Evolutionary conservation across 2,797 vertebrate species (phyloP), one percentile per base, ranked within the genome.

Genomic region (Apogon talboti): DNA sequence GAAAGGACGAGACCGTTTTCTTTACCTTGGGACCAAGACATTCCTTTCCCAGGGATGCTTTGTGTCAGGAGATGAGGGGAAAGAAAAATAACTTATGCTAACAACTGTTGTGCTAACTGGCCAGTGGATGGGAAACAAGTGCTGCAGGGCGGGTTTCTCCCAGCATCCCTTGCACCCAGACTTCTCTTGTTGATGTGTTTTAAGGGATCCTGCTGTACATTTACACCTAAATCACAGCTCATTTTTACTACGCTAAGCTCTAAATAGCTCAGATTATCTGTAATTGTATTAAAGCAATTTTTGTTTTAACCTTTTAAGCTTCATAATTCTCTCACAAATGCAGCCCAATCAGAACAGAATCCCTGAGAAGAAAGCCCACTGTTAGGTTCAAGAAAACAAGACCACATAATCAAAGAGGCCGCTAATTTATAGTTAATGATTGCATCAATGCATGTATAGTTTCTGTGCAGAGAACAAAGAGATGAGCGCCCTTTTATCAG

Each of bases 21-120:
- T 95, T 94, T 94, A 94, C 90, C 91, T 94, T 93, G 83, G 88
- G 71, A 93, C 90, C 89, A 94, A 95, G 94, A 95, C 94, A 95
- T 95, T 95, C 94, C 90, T 93, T 94, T 95, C 94, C 93, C 93
- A 94, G 93, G 91, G 89, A 84, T 54, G 89, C 90, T 93, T 94
- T 94, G 90, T 94, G 91, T 85, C 81, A 75, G 88, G 90, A 94
- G 87, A 90, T 87, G 90, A 87, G 72, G 79, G 87, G 83, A 92
- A 92, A 93, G 89, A 93, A 93, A 92, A 92, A 90, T 91, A 91
- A 88, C 83, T 86, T 85, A 79, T 88, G 82, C 89, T 89, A 91
- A 92, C 87, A 92, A 86, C 75, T 89, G 79, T 81, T 83, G 84
- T 83, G 84, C 66, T 80, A 90, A 85, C 85, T 45, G 79, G 69